Base-by-base conservation (phyloP, 2,113 vertebrate genomes). In the Mastomys coucha region DNA sequence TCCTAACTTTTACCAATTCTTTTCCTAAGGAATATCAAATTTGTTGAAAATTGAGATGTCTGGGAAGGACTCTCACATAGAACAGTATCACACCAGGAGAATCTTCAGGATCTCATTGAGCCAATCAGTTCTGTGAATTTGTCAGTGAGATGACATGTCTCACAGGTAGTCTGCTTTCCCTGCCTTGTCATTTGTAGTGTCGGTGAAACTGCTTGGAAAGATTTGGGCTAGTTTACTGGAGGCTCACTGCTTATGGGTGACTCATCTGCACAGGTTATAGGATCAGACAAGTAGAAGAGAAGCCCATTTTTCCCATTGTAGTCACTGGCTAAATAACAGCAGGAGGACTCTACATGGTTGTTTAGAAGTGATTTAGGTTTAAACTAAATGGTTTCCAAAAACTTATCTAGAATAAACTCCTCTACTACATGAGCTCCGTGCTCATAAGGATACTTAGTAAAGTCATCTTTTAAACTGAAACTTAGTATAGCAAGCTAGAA, bases 241-340 rank as follows among this genome's bases (percentile, higher is more conserved):
- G 72, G 85, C 19, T 24, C 88, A 81, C 24, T 76, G 42, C 63
- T 53, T 77, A 87, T 33, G 45, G 45, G 2, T 88, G 77, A 95
- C 77, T 96, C 91, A 94, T 63, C 7, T 49, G n/a, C 24, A 39
- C 7, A 94, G 81, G 96, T 97, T 94, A 91, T 14, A 73, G 88
- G 91, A 63, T 91, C 60, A 84, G 65, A 69, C 45, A 91, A 63
- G n/a, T 63, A 89, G 45, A 58, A 77, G 75, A 82, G 56, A 85
- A 28, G 88, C 20, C 51, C 24, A 60, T 16, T 69, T 82, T 88
- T 72, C 7, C 60, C 77, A 75, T 7, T 85, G 63, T 92, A 91
- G 76, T 82, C 60, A 65, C 0, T 31, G 22, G 72, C 39, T 77
- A 31, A 56, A 53, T 51, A 16, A 70, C n/a, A 80, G 10, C 22